These are phyloP conservation scores for Cephonodes hylas DNA, from an alignment of 2,888 invertebrate species.

Conservation along the genomic window DNA sequence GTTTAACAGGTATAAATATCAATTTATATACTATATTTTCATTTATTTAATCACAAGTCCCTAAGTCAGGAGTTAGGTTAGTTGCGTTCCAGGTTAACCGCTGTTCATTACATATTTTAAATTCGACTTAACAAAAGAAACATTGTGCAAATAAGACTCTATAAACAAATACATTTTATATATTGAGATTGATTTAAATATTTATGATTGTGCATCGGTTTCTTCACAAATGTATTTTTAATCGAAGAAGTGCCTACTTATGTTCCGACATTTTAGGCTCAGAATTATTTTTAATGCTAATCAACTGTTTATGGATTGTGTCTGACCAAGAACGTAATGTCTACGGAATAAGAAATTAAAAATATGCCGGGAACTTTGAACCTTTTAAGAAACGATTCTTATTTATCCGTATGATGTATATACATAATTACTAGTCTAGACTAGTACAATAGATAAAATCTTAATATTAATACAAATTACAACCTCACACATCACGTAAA, in stretches of 20 bases:
- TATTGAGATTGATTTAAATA: too few relatives aligned
- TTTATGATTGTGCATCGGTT: too few relatives aligned
- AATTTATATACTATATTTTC: constrained; percentile 2
- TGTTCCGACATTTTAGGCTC: neutral
- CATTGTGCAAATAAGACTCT: too few relatives aligned
- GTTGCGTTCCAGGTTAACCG: constrained; percentile 23
- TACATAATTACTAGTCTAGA: too few relatives aligned
- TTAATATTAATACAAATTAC: too few relatives aligned
- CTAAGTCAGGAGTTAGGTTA: constrained; percentile 30
- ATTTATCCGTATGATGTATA: neutral
- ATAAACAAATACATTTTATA: too few relatives aligned
- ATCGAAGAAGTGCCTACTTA: too few relatives aligned
- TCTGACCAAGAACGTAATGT: neutral
- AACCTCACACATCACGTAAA: too few relatives aligned
- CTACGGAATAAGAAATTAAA: neutral
- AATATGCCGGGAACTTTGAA: neutral
- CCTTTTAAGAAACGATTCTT: neutral
- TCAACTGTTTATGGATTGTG: neutral
- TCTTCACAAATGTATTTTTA: too few relatives aligned
- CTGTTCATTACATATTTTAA: too few relatives aligned
- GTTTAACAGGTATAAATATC: neutral
- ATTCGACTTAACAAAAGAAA: too few relatives aligned
- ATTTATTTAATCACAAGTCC: constrained; percentile 16
- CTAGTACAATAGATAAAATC: too few relatives aligned
- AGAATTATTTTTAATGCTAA: neutral